Evolutionary conservation across 2,797 vertebrate species (phyloP).

Genomic region (Pangasius djambal): DNA sequence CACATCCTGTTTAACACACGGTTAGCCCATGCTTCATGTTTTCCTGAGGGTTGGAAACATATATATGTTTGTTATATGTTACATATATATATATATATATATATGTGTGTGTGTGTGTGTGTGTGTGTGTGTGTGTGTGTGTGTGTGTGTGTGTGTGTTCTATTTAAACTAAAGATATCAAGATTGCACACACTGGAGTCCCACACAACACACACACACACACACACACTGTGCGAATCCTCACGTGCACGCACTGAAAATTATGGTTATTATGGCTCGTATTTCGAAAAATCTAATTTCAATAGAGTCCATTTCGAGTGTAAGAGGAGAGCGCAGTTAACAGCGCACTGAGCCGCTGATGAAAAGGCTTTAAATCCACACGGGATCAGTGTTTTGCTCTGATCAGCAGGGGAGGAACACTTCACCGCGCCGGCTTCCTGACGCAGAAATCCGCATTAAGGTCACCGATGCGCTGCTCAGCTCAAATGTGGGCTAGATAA

Average conservation of each 20-base stretch:
- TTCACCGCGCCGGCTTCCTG: constrained; percentile 76
- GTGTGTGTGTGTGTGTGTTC: too few relatives aligned
- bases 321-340: constrained; percentile 25
- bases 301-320: constrained; percentile 20
- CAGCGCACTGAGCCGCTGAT: constrained; percentile 71
- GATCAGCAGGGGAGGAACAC: constrained; percentile 67
- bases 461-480: constrained; percentile 72
- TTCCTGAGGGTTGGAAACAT: not conserved
- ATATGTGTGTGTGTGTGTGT: not conserved
- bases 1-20: not conserved
- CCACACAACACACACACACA: not conserved
- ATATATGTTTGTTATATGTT: not conserved
- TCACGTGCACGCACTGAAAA: constrained; percentile 1
- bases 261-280: constrained; percentile 19
- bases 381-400: constrained; percentile 59
- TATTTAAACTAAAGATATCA: not conserved
- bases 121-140: too few relatives aligned
- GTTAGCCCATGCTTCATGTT: not conserved
- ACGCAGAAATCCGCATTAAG: constrained; percentile 75
- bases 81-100: not conserved
- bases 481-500: constrained; percentile 77
- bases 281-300: constrained; percentile 4
- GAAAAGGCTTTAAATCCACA: constrained; percentile 69
- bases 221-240: not conserved
- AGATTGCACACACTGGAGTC: not conserved